Conservation (phyloP, 2,797 vertebrate species). For the Halcyon chelicuti region DNA sequence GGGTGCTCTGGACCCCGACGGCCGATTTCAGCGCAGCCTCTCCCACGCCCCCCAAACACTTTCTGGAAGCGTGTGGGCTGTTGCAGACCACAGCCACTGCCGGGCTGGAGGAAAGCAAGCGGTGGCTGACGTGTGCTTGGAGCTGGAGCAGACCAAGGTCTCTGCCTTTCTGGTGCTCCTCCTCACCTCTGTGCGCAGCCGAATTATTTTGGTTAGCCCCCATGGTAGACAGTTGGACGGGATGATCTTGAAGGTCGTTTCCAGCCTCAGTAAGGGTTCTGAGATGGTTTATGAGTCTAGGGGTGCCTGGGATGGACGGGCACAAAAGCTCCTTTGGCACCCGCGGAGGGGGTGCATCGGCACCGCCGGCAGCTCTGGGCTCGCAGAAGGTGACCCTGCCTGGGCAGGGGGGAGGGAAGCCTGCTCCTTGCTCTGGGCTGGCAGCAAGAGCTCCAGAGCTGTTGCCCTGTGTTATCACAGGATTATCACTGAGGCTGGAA, state of each 20-base stretch:
- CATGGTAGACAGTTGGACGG: too few species aligned
- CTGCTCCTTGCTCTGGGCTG: background rate
- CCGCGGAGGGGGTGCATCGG: background rate
- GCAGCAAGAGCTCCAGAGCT: background rate
- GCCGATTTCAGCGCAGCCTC: background rate
- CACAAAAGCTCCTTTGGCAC: rapidly evolving
- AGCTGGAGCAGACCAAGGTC: background rate
- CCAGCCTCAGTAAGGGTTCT: too few species aligned
- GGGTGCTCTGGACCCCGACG: rapidly evolving
- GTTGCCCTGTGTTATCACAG: background rate
- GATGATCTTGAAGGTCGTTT: too few species aligned
- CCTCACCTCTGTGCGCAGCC: rapidly evolving
- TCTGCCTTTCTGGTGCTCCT: background rate
- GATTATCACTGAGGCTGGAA: too few species aligned
- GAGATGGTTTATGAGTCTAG: background rate
- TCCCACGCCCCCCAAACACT: background rate
- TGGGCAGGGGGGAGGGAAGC: background rate
- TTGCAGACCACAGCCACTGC: background rate
- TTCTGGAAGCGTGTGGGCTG: background rate
- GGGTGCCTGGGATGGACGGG: rapidly evolving
- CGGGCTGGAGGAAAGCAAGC: background rate
- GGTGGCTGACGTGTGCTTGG: rapidly evolving
- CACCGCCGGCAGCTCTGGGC: rapidly evolving
- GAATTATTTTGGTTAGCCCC: background rate
- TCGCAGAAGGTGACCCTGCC: background rate